Evolutionary conservation across 2,888 invertebrate species (phyloP).

Genomic region (Maniola hyperantus): DNA sequence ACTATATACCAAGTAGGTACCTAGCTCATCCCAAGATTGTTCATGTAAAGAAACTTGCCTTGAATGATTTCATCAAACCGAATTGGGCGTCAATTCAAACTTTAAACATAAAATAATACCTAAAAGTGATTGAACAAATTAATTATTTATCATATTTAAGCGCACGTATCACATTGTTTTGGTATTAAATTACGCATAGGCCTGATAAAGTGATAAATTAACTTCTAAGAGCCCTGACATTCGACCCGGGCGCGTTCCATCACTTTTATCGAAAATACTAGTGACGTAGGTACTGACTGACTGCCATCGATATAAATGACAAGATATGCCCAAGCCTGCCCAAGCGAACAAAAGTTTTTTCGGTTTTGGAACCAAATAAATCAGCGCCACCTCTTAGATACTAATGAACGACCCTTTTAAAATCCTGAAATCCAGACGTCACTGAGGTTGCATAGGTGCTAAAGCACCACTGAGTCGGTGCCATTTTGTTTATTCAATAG

Average conservation of each 20-base stretch:
- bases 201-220: constrained; percentile 30
- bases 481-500: too few relatives aligned
- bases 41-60: neutral
- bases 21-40: too few relatives aligned
- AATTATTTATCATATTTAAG: neutral
- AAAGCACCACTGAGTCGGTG: too few relatives aligned
- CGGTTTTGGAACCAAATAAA: too few relatives aligned
- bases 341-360: too few relatives aligned
- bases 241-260: constrained; percentile 35
- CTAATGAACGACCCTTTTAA: too few relatives aligned
- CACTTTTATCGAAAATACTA: constrained; percentile 36
- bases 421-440: too few relatives aligned
- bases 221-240: constrained; percentile 35
- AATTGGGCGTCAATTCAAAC: neutral
- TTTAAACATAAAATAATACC: neutral
- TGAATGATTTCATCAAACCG: neutral
- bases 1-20: too few relatives aligned
- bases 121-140: neutral
- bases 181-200: constrained; percentile 35
- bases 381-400: too few relatives aligned
- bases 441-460: too few relatives aligned
- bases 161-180: constrained; percentile 25
- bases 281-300: constrained; percentile 26
- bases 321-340: too few relatives aligned
- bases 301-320: too few relatives aligned